Conservation (phyloP, 35 echinoderm and acorn worm genomes). For the Apostichopus californicus region DNA sequence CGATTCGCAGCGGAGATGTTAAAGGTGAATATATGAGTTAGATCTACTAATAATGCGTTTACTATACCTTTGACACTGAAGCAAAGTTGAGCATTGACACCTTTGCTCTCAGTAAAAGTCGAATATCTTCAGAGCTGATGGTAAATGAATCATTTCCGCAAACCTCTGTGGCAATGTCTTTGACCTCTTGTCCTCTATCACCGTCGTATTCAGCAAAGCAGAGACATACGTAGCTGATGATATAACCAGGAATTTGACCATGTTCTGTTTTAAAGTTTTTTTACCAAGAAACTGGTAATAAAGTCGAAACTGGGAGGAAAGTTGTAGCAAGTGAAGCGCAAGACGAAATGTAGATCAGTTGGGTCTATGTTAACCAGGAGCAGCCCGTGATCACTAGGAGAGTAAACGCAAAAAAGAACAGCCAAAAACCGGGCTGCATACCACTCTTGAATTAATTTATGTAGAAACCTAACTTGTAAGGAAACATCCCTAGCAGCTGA, state of each 20-base stretch:
- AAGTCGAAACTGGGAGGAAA: not conserved
- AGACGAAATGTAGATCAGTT: constrained; percentile 6
- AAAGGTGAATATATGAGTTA: not conserved
- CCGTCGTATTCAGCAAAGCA: constrained; percentile 18
- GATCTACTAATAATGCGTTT: not conserved
- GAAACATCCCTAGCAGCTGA: not conserved
- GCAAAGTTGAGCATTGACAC: not conserved
- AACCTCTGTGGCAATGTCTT: not conserved
- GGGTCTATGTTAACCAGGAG: not conserved
- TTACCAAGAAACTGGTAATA: not conserved
- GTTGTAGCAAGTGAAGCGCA: not conserved
- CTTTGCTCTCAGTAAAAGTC: not conserved
- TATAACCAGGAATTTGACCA: not conserved
- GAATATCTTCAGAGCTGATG: constrained; percentile 5
- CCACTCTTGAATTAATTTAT: constrained; percentile 12
- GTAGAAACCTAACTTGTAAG: not conserved
- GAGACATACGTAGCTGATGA: constrained; percentile 5
- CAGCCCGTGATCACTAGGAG: not conserved
- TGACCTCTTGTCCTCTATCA: not conserved
- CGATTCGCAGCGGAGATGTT: not conserved
- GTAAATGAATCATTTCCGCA: not conserved
- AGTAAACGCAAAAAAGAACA: not conserved
- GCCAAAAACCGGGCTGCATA: not conserved
- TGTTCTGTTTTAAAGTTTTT: not conserved
- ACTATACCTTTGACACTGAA: not conserved